These are phyloP conservation scores for Anastatus disparis DNA, from an alignment of 1,140 invertebrate species.

Conservation along the genomic window DNA sequence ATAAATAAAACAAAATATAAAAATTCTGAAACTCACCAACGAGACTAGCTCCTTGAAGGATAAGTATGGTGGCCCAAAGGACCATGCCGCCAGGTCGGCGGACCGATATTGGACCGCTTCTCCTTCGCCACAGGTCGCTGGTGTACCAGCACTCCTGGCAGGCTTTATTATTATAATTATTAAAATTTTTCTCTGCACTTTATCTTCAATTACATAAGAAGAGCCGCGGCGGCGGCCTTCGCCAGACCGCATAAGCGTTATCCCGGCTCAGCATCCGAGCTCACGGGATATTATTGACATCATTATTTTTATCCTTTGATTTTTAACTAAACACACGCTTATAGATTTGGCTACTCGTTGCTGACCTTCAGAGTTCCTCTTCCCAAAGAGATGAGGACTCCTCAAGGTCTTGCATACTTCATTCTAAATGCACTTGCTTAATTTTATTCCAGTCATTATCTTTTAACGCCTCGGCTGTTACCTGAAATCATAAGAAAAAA, in stretches of 20 bases:
- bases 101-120: slow-evolving; percentile 54
- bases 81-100: slow-evolving; percentile 62
- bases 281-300: not conserved
- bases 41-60: slow-evolving; percentile 67
- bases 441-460: too few relatives aligned
- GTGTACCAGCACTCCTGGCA: slow-evolving; percentile 8
- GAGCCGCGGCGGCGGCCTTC: slow-evolving; percentile 39
- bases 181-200: not conserved
- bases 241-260: slow-evolving; percentile 37
- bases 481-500: too few relatives aligned
- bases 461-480: too few relatives aligned
- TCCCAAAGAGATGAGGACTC: too few relatives aligned
- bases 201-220: not conserved
- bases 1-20: too few relatives aligned
- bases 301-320: too few relatives aligned
- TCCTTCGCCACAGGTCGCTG: slow-evolving; percentile 49
- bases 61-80: slow-evolving; percentile 67
- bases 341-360: not conserved
- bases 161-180: not conserved
- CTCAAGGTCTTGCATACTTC: too few relatives aligned
- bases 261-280: slow-evolving; percentile 8
- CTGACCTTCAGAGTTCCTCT: too few relatives aligned
- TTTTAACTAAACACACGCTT: too few relatives aligned
- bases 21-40: slow-evolving; percentile 62
- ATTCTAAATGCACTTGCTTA: too few relatives aligned